These are phyloP conservation scores for Cryptotermes secundus DNA, from an alignment of 1,140 invertebrate genomes.

Conservation along the genomic window DNA sequence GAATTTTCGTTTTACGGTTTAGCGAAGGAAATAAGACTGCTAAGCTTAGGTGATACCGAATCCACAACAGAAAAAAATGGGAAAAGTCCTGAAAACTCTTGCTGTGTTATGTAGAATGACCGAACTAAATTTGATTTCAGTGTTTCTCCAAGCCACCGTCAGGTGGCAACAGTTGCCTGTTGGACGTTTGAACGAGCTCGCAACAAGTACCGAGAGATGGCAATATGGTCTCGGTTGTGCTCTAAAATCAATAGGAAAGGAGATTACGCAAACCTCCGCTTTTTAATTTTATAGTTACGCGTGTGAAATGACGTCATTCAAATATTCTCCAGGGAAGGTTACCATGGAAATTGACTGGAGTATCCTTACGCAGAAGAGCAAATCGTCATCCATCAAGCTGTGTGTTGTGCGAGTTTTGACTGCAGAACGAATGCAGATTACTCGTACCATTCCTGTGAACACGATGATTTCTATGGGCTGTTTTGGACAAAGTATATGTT, in stretches of 20 bases:
- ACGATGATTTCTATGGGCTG: too few relatives aligned
- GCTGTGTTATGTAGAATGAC: too few relatives aligned
- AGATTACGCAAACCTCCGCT: constrained; percentile 3
- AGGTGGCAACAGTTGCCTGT: not conserved
- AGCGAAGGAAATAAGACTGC: too few relatives aligned
- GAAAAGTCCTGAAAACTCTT: too few relatives aligned
- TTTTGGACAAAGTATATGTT: too few relatives aligned
- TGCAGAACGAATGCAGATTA: too few relatives aligned
- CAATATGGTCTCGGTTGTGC: not conserved
- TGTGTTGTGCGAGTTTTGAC: too few relatives aligned
- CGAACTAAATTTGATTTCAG: not conserved
- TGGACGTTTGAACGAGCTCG: not conserved
- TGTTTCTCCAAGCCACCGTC: not conserved
- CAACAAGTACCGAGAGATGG: not conserved
- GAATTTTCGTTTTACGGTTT: too few relatives aligned
- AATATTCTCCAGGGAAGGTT: not conserved
- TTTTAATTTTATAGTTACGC: constrained; percentile 3
- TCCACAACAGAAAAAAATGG: too few relatives aligned
- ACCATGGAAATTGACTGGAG: not conserved
- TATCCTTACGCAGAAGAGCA: not conserved
- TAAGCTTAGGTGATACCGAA: too few relatives aligned
- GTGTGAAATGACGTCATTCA: not conserved
- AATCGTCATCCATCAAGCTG: too few relatives aligned
- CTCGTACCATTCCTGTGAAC: too few relatives aligned
- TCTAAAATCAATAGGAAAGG: not conserved